Percentiles rank a stretch among this genome's conserved stretches.
These are phyloP conservation scores for Antheraea mylitta DNA, from an alignment of 1,140 invertebrate genomes.

Conservation along the genomic window DNA sequence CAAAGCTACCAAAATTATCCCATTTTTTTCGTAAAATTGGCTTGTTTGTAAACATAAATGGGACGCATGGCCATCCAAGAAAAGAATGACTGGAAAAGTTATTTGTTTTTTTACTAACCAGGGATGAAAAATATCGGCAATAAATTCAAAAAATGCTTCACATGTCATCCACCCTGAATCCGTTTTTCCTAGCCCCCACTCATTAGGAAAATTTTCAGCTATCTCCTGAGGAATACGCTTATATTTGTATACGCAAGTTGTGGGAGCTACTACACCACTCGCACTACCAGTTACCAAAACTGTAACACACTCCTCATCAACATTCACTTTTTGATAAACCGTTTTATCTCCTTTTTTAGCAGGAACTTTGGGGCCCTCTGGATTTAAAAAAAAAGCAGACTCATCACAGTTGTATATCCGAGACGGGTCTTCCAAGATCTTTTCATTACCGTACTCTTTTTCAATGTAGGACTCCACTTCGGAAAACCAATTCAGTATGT, in stretches of 20 bases:
- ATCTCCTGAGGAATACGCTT: conserved; percentile 32
- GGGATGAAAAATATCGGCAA: conserved; percentile 32
- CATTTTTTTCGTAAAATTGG: conserved; percentile 21
- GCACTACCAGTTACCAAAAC: conserved; percentile 29
- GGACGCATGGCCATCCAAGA: conserved; percentile 16
- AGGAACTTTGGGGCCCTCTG: too few relatives aligned
- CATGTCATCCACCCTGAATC: conserved; percentile 35
- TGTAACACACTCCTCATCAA: conserved; percentile 31
- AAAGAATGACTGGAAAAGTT: conserved; percentile 19
- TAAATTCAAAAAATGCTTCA: conserved; percentile 34
- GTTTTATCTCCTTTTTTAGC: too few relatives aligned
- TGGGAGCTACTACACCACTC: conserved; percentile 24
- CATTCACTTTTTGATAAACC: conserved; percentile 29
- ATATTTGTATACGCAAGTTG: conserved; percentile 22
- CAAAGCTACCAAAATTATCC: conserved; percentile 15
- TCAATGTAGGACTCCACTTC: conserved; percentile 9
- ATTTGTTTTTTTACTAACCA: conserved; percentile 29
- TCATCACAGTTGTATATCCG: too few relatives aligned
- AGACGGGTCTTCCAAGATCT: conserved; percentile 18
- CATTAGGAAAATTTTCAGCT: conserved; percentile 27
- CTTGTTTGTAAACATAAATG: conserved; percentile 19
- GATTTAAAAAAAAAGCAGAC: too few relatives aligned
- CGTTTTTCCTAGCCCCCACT: conserved; percentile 31
- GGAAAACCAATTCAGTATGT: conserved; percentile 16
- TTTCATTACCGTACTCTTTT: conserved; percentile 12